A percentile compares a stretch with the other conserved stretches of the same genome.
phyloP scores from a whole-genome alignment of 2,888 invertebrate genomes.

The Apodemia arnacis region DNA sequence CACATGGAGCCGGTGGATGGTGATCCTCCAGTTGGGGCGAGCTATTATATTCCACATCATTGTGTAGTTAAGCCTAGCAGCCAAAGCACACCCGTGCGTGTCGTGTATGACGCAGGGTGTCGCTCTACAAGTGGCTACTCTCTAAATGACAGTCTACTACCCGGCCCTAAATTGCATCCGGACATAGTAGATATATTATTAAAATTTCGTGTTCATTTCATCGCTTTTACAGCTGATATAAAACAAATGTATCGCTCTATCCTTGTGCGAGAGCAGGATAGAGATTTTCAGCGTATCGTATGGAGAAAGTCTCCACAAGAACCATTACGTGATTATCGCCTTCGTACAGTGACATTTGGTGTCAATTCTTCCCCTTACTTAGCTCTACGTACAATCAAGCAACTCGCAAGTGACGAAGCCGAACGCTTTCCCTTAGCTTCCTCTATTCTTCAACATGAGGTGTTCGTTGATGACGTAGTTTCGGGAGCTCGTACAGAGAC shows the following conservation, averaged over 20 bases:
- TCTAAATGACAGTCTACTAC: neutral
- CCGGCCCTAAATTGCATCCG: neutral
- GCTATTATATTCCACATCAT: conserved; percentile 15
- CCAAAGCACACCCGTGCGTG: neutral
- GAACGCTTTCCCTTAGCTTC: neutral
- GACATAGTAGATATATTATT: neutral
- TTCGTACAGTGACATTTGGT: conserved; percentile 12
- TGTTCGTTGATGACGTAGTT: conserved; percentile 11
- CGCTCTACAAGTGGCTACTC: conserved; percentile 9
- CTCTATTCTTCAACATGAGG: neutral
- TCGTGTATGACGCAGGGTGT: neutral
- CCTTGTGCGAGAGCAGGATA: neutral
- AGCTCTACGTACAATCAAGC: neutral
- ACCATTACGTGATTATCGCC: neutral
- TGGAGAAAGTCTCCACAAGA: neutral
- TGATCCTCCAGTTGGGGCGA: neutral
- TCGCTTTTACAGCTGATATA: conserved; percentile 10
- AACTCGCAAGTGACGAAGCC: neutral
- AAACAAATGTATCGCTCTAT: conserved; percentile 14
- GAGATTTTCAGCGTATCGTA: neutral
- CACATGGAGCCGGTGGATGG: neutral
- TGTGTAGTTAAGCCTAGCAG: conserved; percentile 5
- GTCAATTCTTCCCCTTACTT: conserved; percentile 9
- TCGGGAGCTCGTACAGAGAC: neutral
- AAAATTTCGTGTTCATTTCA: conserved; percentile 8